Evolutionary conservation across 2,888 invertebrate genomes (phyloP).

Genomic region (Nysson spinosus): DNA sequence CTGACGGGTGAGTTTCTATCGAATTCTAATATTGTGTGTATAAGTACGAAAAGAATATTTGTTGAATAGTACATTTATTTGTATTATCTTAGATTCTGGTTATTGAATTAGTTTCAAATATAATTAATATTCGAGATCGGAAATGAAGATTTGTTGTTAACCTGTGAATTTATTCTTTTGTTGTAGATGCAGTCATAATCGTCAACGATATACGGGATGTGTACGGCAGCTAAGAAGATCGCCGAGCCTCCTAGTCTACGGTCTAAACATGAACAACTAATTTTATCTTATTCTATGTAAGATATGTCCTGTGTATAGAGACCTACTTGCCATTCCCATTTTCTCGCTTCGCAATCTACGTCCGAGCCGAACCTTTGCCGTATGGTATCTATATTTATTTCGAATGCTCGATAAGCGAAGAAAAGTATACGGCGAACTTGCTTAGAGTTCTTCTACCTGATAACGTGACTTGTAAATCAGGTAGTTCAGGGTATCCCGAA

Average conservation of each 20-base stretch:
- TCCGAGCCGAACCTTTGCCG: constrained; percentile 55
- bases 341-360: constrained; percentile 57
- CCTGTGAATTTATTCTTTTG: constrained; percentile 4
- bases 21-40: no score
- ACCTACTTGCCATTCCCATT: constrained; percentile 58
- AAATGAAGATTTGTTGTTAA: neutral
- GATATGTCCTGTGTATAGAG: constrained; percentile 72
- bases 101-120: no score
- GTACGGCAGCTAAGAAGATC: constrained; percentile 48
- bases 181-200: constrained; percentile 56
- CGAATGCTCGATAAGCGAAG: constrained; percentile 50
- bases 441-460: constrained; percentile 57
- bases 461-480: no score
- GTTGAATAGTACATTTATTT: no score
- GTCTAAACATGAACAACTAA: constrained; percentile 62
- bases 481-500: constrained; percentile 69
- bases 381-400: constrained; percentile 61
- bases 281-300: constrained; percentile 69
- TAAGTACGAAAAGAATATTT: no score
- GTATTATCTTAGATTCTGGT: no score
- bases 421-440: constrained; percentile 62
- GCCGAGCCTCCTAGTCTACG: constrained; percentile 52
- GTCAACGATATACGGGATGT: constrained; percentile 55
- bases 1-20: no score
- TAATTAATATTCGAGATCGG: neutral